These are phyloP conservation scores for Lasius platythorax DNA, from an alignment of 2,888 invertebrate species.

Conservation along the genomic window DNA sequence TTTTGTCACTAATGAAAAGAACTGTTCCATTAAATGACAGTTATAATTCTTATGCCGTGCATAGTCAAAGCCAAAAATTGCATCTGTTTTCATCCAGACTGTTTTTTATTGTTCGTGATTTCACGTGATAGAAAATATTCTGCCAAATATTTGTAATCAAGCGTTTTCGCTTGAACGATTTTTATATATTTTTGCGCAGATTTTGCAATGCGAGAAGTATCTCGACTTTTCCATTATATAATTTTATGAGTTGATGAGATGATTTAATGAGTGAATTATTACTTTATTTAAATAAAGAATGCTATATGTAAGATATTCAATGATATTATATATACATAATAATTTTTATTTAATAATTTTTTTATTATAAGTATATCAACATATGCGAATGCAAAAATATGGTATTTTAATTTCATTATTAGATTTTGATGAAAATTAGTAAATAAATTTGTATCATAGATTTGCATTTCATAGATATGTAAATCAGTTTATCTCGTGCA, in stretches of 20 bases:
- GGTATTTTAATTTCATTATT: neutral
- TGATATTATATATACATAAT: too few species aligned
- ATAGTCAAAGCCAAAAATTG: neutral
- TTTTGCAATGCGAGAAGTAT: neutral
- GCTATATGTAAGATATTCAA: neutral
- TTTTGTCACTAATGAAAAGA: neutral
- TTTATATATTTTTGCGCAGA: neutral
- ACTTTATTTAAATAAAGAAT: slow-evolving; percentile 3
- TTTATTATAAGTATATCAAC: neutral
- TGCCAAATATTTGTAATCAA: neutral
- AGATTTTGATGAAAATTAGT: slow-evolving; percentile 4
- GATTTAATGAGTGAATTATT: neutral
- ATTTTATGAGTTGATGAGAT: neutral
- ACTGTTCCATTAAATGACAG: neutral
- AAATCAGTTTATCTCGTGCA: slow-evolving; percentile 5
- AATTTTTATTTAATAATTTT: neutral
- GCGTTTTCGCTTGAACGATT: neutral
- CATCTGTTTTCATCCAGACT: neutral
- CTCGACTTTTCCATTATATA: slow-evolving; percentile 3
- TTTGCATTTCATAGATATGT: slow-evolving; percentile 16
- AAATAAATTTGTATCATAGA: slow-evolving; percentile 10
- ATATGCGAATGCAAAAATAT: too few species aligned
- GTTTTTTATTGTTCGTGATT: neutral
- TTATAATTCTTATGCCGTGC: neutral
- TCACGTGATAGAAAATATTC: neutral